Conservation (phyloP, 1,140 invertebrate species). For the Papilio polyxenes region DNA sequence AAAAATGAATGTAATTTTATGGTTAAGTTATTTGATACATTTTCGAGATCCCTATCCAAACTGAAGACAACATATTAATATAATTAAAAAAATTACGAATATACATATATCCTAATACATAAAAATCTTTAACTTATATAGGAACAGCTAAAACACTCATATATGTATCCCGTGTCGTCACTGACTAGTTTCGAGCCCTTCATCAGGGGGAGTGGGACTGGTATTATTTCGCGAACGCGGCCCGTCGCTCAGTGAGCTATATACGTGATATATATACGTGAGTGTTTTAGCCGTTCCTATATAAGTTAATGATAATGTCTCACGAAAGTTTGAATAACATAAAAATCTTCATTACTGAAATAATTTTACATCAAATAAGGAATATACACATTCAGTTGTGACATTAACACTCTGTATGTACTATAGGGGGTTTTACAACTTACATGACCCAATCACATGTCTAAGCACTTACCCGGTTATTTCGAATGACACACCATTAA, state of each 20-base stretch:
- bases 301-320: too few species aligned
- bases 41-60: neutral
- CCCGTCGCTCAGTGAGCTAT: too few species aligned
- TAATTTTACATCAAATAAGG: slow-evolving; percentile 7
- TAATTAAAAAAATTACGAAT: neutral
- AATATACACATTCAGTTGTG: slow-evolving; percentile 20
- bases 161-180: too few species aligned
- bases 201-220: too few species aligned
- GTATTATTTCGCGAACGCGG: too few species aligned
- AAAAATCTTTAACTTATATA: too few species aligned
- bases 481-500: too few species aligned
- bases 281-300: too few species aligned
- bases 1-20: neutral
- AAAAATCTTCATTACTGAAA: slow-evolving; percentile 10
- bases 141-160: too few species aligned
- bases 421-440: slow-evolving; percentile 25
- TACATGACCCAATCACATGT: slow-evolving; percentile 21
- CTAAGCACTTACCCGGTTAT: slow-evolving; percentile 8
- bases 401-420: slow-evolving; percentile 31
- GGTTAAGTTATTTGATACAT: neutral
- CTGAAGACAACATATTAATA: neutral
- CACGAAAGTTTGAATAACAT: too few species aligned
- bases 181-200: too few species aligned
- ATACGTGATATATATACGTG: too few species aligned
- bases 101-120: neutral